Evolutionary conservation across 2,888 invertebrate genomes (phyloP).

Genomic region (Agrypnus murinus): DNA sequence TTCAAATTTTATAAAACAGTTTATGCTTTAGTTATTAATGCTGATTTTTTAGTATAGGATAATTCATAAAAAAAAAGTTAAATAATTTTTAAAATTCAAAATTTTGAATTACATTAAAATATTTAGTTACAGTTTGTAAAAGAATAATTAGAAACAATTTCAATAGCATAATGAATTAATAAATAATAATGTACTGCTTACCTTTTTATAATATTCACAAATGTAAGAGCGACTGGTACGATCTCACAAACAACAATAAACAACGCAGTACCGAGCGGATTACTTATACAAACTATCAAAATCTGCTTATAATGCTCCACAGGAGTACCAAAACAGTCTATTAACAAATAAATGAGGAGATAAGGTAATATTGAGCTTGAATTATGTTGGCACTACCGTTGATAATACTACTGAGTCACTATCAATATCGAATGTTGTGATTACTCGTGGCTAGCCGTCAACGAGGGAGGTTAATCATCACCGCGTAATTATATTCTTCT

Average conservation of each 20-base stretch:
- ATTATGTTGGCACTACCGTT: slow-evolving; percentile 10
- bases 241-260: slow-evolving; percentile 10
- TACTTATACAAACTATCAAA: slow-evolving; percentile 40
- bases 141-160: too few species aligned
- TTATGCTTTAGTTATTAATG: too few species aligned
- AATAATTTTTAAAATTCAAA: too few species aligned
- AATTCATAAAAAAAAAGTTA: too few species aligned
- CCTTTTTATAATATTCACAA: neutral
- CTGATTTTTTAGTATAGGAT: too few species aligned
- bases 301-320: slow-evolving; percentile 43
- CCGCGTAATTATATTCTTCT: slow-evolving; percentile 19
- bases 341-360: neutral
- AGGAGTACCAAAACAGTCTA: slow-evolving; percentile 25
- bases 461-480: slow-evolving; percentile 6
- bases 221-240: neutral
- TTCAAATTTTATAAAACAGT: too few species aligned
- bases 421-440: neutral
- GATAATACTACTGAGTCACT: slow-evolving; percentile 24
- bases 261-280: slow-evolving; percentile 5
- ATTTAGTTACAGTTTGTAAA: too few species aligned
- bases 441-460: too few species aligned
- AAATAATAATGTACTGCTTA: neutral
- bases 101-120: too few species aligned
- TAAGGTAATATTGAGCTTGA: neutral
- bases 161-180: too few species aligned